Evolutionary conservation across 35 echinoderm and acorn worm species (phyloP), one percentile per base, ranked within the genome.

Genomic region (Anneissia japonica): DNA sequence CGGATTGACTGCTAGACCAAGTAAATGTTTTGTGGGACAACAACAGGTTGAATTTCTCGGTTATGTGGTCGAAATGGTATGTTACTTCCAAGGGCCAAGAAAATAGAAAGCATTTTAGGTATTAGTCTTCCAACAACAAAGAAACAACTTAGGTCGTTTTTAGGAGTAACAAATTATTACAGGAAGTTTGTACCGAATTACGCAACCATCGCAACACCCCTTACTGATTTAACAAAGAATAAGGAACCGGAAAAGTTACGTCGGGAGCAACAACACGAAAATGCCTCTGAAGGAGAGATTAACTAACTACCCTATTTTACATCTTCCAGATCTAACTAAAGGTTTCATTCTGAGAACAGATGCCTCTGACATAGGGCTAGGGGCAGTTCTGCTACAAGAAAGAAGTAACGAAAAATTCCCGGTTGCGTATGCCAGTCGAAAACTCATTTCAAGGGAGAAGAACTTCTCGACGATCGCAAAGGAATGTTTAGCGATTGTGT

Each of bases 121-220:
- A 32, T 32, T 31, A 17, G 12, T 11, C 17, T 19, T n/a, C 80
- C 80, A 13, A 29, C 32, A 23, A 82, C 38, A 0, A 82, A 82
- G 33, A 41, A 36, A 26, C 80, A 82, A 46, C 30, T 82, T 0
- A 6, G 80, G 17, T 84, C 83, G 30, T 78, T 78, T 78, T 32
- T 78, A 19, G 76, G 76, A 19, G 12, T 78, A 78, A 13, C 76
- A 16, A 32, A 32, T 12, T 78, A 16, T 32, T 78, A 78, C 31
- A 82, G 87, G 46, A 30, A 45, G 0, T 89, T 89, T 35, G 45
- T 89, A 12, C 87, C 87, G 0, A 89, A 89, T 45, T 89, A 37
- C 43, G 34, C 87, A 3, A 35, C 79, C 13, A 79, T 89, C 21
- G 87, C 87, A 2, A 28, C 72, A 12, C 87, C 87, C 0, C 33